phyloP scores from a whole-genome alignment of 2,797 vertebrate genomes.

The Typhlichthys subterraneus region DNA sequence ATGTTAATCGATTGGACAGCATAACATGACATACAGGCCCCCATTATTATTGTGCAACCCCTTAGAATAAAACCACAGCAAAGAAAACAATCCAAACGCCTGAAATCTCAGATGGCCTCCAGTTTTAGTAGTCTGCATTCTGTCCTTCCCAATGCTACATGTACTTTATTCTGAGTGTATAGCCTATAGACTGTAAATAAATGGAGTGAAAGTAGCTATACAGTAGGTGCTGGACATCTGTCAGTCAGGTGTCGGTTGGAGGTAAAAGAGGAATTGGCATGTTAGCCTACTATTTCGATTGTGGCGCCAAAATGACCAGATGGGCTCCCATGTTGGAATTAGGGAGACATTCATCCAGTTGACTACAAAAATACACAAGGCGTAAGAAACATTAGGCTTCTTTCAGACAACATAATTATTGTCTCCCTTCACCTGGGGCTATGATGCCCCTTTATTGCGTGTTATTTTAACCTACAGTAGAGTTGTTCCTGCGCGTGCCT shows the following conservation, averaged over 20 bases:
- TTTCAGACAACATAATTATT: constrained; percentile 56
- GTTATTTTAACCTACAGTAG: constrained; percentile 5
- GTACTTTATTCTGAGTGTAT: constrained; percentile 20
- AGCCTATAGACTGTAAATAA: constrained; percentile 62
- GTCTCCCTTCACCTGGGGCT: no score
- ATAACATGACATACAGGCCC: constrained; percentile 51
- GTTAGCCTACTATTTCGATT: constrained; percentile 60
- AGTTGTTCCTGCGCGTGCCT: constrained; percentile 56
- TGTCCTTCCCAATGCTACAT: constrained; percentile 29
- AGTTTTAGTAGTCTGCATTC: no score
- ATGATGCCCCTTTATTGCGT: not conserved
- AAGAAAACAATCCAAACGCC: constrained; percentile 31
- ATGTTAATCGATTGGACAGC: constrained; percentile 33
- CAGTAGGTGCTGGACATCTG: constrained; percentile 73
- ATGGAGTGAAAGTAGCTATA: constrained; percentile 63
- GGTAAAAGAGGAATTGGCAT: constrained; percentile 70
- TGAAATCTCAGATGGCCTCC: no score
- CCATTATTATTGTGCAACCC: constrained; percentile 45
- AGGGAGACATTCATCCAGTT: constrained; percentile 58
- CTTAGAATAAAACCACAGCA: constrained; percentile 25
- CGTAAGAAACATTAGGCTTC: constrained; percentile 62
- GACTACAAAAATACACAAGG: constrained; percentile 63
- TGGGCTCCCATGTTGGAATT: constrained; percentile 72
- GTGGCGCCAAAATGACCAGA: constrained; percentile 76
- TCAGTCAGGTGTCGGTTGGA: constrained; percentile 67